These are phyloP conservation scores for Taenaris catops DNA, from an alignment of 2,888 invertebrate genomes.

Conservation along the genomic window DNA sequence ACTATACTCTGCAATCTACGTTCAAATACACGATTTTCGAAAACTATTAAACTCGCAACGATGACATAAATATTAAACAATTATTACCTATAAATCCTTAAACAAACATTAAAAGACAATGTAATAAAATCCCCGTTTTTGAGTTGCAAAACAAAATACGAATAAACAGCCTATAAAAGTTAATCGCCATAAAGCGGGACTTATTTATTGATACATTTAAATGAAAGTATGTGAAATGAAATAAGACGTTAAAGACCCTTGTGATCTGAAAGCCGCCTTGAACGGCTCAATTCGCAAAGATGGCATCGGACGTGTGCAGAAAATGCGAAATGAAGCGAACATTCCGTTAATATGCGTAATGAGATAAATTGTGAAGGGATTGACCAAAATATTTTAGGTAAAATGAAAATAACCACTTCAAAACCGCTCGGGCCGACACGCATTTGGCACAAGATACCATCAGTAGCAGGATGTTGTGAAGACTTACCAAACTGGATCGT, in stretches of 20 bases:
- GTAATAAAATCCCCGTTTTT: background rate
- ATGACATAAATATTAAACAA: too few species aligned
- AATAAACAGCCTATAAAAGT: conserved; percentile 13
- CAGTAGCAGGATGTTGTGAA: conserved; percentile 11
- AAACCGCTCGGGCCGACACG: conserved; percentile 5
- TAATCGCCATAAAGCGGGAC: conserved; percentile 5
- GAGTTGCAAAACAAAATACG: conserved; percentile 23
- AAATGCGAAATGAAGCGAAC: conserved; percentile 27
- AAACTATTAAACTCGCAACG: too few species aligned
- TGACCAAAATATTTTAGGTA: conserved; percentile 36
- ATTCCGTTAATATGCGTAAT: conserved; percentile 33
- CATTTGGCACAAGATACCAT: conserved; percentile 3
- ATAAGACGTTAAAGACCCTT: conserved; percentile 42
- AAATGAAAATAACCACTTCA: conserved; percentile 26
- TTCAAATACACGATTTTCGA: too few species aligned
- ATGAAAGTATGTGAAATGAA: conserved; percentile 44
- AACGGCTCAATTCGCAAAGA: conserved; percentile 50
- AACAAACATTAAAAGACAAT: background rate
- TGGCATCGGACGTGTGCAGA: conserved; percentile 42
- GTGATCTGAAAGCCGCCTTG: conserved; percentile 29
- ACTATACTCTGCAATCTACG: too few species aligned
- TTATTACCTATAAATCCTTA: background rate
- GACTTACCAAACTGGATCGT: conserved; percentile 15
- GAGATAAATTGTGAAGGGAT: conserved; percentile 38
- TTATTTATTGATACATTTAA: conserved; percentile 43